Evolutionary conservation across 2,888 invertebrate species (phyloP).

Genomic region (Imbricaverruca yamaguchii): DNA sequence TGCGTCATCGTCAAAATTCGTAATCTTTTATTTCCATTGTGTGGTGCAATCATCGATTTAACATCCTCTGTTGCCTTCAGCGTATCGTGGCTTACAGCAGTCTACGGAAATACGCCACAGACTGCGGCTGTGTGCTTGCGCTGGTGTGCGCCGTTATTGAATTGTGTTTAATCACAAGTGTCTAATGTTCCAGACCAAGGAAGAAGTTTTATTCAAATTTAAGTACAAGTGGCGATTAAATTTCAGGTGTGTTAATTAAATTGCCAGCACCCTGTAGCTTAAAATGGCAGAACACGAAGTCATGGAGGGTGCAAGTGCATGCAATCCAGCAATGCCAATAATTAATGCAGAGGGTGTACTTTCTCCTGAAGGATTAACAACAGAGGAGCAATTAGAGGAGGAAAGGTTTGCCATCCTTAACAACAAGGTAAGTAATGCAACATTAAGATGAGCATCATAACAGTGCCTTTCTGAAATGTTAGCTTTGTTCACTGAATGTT

Average conservation of each 20-base stretch:
- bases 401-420: constrained; percentile 8
- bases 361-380: not conserved
- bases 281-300: not conserved
- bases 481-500: not conserved
- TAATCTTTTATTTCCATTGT: too few relatives aligned
- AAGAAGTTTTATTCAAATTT: not conserved
- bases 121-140: not conserved
- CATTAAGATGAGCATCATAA: not conserved
- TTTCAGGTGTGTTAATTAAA: not conserved
- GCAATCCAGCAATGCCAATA: not conserved
- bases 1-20: too few relatives aligned
- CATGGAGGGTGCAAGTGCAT: not conserved
- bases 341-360: not conserved
- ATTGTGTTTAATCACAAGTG: not conserved
- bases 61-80: too few relatives aligned
- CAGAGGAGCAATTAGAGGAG: not conserved
- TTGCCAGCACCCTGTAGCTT: not conserved
- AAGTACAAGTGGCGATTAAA: not conserved
- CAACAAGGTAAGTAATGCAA: not conserved
- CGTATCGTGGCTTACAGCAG: too few relatives aligned
- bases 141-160: not conserved
- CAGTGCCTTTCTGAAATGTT: not conserved
- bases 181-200: not conserved
- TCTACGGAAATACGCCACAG: too few relatives aligned
- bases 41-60: too few relatives aligned